Evolutionary conservation across 2,888 invertebrate species (phyloP).

Genomic region (Axea sp.): DNA sequence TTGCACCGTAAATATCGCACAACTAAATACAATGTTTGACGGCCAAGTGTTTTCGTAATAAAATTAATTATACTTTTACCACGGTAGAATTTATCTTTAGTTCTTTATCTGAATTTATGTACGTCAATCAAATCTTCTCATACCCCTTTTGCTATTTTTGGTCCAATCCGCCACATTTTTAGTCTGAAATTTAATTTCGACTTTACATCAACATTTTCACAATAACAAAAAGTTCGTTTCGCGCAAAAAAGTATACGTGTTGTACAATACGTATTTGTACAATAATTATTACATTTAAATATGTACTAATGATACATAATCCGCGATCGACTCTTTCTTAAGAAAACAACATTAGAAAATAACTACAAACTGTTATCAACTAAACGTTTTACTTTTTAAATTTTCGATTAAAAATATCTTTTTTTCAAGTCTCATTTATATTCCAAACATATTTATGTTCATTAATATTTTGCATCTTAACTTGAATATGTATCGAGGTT

Average conservation of each 20-base stretch:
- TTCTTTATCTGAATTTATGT: slow-evolving; percentile 35
- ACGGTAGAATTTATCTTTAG: slow-evolving; percentile 22
- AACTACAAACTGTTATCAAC: too few species aligned
- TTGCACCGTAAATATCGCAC: slow-evolving; percentile 11
- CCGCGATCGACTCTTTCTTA: slow-evolving; percentile 1
- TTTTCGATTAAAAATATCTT: too few species aligned
- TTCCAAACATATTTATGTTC: too few species aligned
- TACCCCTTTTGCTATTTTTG: slow-evolving; percentile 34
- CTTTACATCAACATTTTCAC: not conserved
- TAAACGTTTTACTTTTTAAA: too few species aligned
- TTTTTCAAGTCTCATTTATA: too few species aligned
- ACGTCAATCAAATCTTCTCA: slow-evolving; percentile 39
- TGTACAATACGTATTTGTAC: not conserved
- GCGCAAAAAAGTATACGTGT: too few species aligned
- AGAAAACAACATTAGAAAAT: not conserved
- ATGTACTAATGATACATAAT: slow-evolving; percentile 5
- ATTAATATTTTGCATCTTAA: too few species aligned
- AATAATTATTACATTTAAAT: not conserved
- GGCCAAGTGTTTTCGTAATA: not conserved
- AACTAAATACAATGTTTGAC: slow-evolving; percentile 1
- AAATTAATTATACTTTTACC: slow-evolving; percentile 32
- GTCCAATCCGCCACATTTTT: slow-evolving; percentile 6
- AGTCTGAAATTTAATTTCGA: not conserved
- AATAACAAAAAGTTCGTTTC: too few species aligned
- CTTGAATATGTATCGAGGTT: not conserved